phyloP scores from a whole-genome alignment of 37 sponge, comb jelly and placozoan genomes.

The Aphrocallistes beatrix region DNA sequence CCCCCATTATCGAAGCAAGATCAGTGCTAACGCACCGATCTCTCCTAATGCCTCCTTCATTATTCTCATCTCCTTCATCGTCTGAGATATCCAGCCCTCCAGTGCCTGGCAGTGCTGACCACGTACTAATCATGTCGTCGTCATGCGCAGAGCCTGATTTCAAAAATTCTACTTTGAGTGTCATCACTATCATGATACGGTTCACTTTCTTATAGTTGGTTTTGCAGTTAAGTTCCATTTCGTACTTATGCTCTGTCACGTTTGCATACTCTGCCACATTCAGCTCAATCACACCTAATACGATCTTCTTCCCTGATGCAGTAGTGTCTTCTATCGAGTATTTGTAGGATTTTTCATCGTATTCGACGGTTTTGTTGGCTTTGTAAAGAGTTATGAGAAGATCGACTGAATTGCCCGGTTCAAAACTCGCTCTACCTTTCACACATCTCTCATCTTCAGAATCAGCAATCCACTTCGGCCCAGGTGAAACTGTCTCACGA shows the following conservation, averaged over 20 bases:
- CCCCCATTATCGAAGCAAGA: not conserved
- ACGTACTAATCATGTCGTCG: not conserved
- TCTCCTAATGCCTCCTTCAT: no score
- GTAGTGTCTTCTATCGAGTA: not conserved
- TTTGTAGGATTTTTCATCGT: not conserved
- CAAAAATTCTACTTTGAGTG: not conserved
- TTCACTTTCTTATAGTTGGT: not conserved
- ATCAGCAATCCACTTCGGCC: not conserved
- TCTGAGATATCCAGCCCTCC: not conserved
- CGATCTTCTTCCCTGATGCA: not conserved
- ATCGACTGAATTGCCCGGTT: not conserved
- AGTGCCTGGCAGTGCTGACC: not conserved
- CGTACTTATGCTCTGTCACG: not conserved
- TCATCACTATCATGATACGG: not conserved
- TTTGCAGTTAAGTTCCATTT: not conserved
- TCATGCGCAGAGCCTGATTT: not conserved
- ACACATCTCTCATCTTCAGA: not conserved
- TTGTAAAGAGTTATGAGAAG: not conserved
- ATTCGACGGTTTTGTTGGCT: not conserved
- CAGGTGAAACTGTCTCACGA: not conserved
- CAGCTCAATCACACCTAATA: not conserved
- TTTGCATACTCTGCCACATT: slow-evolving; percentile 7
- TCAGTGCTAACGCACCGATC: not conserved
- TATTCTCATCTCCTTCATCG: not conserved
- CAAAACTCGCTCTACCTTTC: not conserved